Base-by-base conservation (phyloP, 2,113 vertebrate species). In the Scolopax mira region DNA sequence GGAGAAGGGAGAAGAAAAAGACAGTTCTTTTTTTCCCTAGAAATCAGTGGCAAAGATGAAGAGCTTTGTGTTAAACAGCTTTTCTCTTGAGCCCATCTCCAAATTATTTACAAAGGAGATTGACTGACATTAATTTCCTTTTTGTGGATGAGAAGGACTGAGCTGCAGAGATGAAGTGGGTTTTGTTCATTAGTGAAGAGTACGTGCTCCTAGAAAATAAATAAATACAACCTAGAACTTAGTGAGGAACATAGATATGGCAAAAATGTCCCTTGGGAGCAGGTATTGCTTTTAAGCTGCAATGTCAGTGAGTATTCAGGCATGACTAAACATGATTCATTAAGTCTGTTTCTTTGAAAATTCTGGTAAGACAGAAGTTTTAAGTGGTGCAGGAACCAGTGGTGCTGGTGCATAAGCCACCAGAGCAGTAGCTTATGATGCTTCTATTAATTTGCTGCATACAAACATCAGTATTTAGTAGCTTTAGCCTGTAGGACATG, bases 261-360 rank as follows among this genome's bases (percentile, higher is more conserved):
- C 48, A 93, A 81, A 89, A 90, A 44, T 3, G 2, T 80, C 79
- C 48, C 79, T 78, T 67, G 75, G 70, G 85, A 84, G 52, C 69
- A 83, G 55, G 62, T 88, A 78, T 54, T 83, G 42, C 67, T 95
- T 91, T 80, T 83, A 90, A 94, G 77, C 67, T 88, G 7, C 52
- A 35, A 16, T 44, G 52, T 86, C 39, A 80, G 77, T 64, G 67
- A 96, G 72, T 48, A 41, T 69, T 79, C 65, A 64, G 85, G 72
- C 65, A n/a, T 83, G 57, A 77, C 71, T 88, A 79, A 89, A 77
- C 58, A 80, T 35, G 84, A 79, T 77, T 94, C 71, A 85, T 88
- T 91, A 88, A 85, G 69, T 71, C 64, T 78, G 11, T 88, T 91
- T 94, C 88, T 84, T 75, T 52, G 65, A 86, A 90, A 88, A 74